Base-by-base conservation (phyloP, 2,888 invertebrate genomes). In the Drosophila prostipennis region DNA sequence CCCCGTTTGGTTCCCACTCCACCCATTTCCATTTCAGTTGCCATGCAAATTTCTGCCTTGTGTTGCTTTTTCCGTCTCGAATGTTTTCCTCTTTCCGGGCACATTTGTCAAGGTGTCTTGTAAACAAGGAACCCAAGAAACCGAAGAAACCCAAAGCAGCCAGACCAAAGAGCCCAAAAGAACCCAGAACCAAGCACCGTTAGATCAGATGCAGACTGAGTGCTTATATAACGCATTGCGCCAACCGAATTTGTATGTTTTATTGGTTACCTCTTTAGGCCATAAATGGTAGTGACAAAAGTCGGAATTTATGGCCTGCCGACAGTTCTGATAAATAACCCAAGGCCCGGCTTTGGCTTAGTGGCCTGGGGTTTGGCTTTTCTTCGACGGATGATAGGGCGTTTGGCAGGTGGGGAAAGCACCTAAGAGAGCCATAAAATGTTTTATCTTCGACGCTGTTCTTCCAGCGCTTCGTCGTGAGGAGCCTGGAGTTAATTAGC, bases 291-390 rank as follows among this genome's bases (percentile, higher is more conserved):
- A 52, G 57, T 70, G 71, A 75, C 74, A 70, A 70, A 70, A 71
- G 39, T 48, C 60, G 34, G 74, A 51, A 64, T 56, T 72, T 59
- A 74, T 54, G 69, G 56, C 32, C 59, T 32, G 42, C 68, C 58
- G 86, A 83, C 88, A 78, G 76, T 55, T 82, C 64, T 76, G 88
- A 87, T 82, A 82, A 87, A 85, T 80, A 77, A 74, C 60, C 71
- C 42, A 36, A 68, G 55, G 49, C 29, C 48, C 43, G 26, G 19
- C 42, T 37, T 43, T n/a, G 46, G 34, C 19, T 36, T 16, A 13
- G 6, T 4, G 16, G 11, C 26, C 26, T 14, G 6, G 23, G 39
- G 14, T 26, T 29, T 26, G 26, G 45, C 5, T 29, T 46, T 29
- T 2, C 5, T n/a, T 8, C 19, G 34, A 11, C n/a, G 5, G 37